Evolutionary conservation across 37 sponge, comb jelly and placozoan species (phyloP).

Genomic region (Axinella damicornis): DNA sequence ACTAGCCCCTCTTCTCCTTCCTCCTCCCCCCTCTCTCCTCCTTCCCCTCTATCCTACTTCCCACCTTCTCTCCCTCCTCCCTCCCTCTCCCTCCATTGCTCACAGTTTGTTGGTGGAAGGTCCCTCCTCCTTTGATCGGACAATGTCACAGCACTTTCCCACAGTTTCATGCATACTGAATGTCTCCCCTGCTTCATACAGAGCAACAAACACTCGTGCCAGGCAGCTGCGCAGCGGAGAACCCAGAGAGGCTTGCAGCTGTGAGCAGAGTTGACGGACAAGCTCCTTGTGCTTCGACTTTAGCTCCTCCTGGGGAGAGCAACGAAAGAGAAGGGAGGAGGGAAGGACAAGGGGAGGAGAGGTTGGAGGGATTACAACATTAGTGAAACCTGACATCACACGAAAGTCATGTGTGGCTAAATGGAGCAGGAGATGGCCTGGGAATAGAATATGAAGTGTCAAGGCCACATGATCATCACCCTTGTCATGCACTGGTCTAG

Average conservation of each 20-base stretch:
- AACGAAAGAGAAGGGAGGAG: neutral
- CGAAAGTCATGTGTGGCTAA: no score
- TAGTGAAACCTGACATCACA: no score
- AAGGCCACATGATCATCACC: no score
- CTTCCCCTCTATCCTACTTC: neutral
- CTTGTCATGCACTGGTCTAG: no score
- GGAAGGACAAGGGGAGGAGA: neutral
- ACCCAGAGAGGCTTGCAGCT: slow-evolving; percentile 54
- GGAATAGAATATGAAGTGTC: no score
- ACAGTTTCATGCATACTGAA: slow-evolving; percentile 67
- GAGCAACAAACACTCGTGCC: slow-evolving; percentile 70
- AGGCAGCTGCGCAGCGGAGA: slow-evolving; percentile 70
- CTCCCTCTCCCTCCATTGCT: neutral
- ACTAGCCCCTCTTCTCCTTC: no score
- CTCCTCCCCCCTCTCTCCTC: no score
- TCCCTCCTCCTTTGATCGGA: slow-evolving; percentile 60
- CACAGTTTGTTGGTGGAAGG: slow-evolving; percentile 47
- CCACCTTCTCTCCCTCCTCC: no score
- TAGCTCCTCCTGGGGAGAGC: slow-evolving; percentile 48
- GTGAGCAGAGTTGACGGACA: slow-evolving; percentile 58
- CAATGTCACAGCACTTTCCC: slow-evolving; percentile 78
- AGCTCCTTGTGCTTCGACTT: slow-evolving; percentile 51
- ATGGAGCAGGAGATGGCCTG: no score
- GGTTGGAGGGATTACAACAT: no score
- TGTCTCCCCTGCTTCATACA: slow-evolving; percentile 75